A percentile compares a stretch with the other conserved stretches of the same genome.
Conservation (phyloP, 1,140 invertebrate genomes). For the Cyrtorhinus lividipennis region DNA sequence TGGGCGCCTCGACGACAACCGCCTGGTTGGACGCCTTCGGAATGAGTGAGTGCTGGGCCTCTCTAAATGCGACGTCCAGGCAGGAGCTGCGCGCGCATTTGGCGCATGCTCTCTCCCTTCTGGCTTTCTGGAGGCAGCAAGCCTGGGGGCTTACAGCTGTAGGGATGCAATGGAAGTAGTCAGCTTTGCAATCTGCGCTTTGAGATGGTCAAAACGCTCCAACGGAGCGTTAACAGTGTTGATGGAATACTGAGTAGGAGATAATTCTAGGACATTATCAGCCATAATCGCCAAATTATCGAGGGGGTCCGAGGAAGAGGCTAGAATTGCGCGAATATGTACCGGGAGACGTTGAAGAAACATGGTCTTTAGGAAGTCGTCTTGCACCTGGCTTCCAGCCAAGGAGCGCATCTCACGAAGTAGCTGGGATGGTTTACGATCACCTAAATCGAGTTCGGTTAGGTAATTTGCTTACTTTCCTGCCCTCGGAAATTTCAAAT, state of each 20-base stretch:
- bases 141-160: too few species aligned
- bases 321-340: conserved; percentile 2
- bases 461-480: conserved; percentile 24
- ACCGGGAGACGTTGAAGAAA: conserved; percentile 22
- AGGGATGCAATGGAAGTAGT: too few species aligned
- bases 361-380: conserved; percentile 20
- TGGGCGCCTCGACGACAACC: too few species aligned
- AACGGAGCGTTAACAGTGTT: background rate
- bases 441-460: conserved; percentile 25
- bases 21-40: too few species aligned
- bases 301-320: background rate
- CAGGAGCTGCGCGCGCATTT: too few species aligned
- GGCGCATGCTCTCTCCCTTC: too few species aligned
- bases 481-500: background rate
- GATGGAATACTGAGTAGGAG: background rate
- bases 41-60: too few species aligned
- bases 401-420: conserved; percentile 23
- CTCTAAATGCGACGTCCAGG: too few species aligned
- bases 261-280: background rate
- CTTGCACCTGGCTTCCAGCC: conserved; percentile 12
- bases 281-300: conserved; percentile 1
- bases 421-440: conserved; percentile 25
- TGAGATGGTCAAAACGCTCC: too few species aligned
- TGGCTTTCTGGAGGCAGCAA: too few species aligned
- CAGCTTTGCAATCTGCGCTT: too few species aligned